These are phyloP conservation scores for Vimba vimba DNA, from an alignment of 2,113 vertebrate species.

Conservation along the genomic window DNA sequence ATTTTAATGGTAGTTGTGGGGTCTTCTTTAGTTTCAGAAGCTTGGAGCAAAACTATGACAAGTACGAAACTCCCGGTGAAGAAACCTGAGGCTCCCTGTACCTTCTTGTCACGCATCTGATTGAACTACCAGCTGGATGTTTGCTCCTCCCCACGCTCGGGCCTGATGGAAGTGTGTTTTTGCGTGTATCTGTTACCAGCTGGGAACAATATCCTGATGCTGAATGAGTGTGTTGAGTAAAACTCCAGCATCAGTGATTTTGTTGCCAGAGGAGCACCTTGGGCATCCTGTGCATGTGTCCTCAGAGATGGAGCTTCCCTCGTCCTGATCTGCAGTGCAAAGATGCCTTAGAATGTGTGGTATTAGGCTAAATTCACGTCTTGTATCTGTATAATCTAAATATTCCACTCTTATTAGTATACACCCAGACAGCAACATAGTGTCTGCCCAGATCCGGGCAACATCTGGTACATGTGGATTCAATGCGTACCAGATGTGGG, in stretches of 20 bases:
- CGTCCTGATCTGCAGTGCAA: not conserved
- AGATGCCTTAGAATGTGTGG: not conserved
- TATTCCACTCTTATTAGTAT: slow-evolving; percentile 13
- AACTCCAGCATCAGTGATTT: slow-evolving; percentile 97
- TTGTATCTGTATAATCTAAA: not conserved
- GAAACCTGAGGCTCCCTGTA: slow-evolving; percentile 42
- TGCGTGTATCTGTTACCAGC: slow-evolving; percentile 67
- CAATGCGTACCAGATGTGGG: too few relatives aligned
- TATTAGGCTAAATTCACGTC: not conserved
- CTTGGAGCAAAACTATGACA: not conserved
- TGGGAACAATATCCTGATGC: slow-evolving; percentile 90
- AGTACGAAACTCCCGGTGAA: slow-evolving; percentile 14
- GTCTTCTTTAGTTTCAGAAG: slow-evolving; percentile 8
- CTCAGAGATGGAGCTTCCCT: not conserved
- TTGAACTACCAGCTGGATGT: slow-evolving; percentile 69
- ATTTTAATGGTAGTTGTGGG: not conserved
- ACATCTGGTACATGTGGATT: too few relatives aligned
- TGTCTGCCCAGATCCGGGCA: too few relatives aligned
- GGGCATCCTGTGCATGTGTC: slow-evolving; percentile 57
- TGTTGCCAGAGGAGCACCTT: slow-evolving; percentile 83
- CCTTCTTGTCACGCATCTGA: slow-evolving; percentile 43
- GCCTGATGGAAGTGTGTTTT: slow-evolving; percentile 13
- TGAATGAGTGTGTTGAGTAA: slow-evolving; percentile 83
- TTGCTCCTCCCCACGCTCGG: slow-evolving; percentile 35
- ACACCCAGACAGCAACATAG: not conserved